Evolutionary conservation across 1,140 invertebrate genomes (phyloP).

Genomic region (Drosophila insularis): DNA sequence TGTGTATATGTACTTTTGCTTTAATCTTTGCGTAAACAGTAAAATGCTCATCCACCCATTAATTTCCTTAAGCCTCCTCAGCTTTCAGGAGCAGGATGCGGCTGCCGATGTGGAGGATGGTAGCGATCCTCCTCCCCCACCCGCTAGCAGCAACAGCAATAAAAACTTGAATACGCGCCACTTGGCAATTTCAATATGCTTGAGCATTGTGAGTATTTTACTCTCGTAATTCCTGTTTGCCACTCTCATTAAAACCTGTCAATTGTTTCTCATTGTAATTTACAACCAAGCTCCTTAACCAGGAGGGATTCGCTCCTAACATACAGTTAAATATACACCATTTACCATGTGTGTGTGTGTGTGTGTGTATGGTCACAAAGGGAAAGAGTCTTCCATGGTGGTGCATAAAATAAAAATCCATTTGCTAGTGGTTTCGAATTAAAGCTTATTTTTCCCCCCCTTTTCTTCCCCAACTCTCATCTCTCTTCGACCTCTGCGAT

Average conservation of each 20-base stretch:
- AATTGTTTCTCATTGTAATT: conserved; percentile 11
- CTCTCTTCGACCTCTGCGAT: background rate
- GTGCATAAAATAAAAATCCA: conserved; percentile 6
- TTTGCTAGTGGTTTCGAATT: conserved; percentile 11
- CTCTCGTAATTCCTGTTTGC: conserved; percentile 9
- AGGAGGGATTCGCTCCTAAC: conserved; percentile 18
- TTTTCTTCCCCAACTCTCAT: background rate
- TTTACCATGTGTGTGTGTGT: background rate
- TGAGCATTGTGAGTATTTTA: conserved; percentile 6
- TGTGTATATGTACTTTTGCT: background rate
- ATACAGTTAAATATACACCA: background rate
- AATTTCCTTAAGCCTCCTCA: conserved; percentile 9
- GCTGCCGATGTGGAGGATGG: too few relatives aligned
- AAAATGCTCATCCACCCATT: conserved; percentile 10
- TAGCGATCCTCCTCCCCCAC: too few relatives aligned
- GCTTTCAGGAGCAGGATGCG: background rate
- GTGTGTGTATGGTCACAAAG: background rate
- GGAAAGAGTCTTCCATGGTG: conserved; percentile 1
- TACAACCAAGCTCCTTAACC: conserved; percentile 3
- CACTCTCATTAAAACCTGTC: conserved; percentile 10
- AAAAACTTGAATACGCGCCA: conserved; percentile 9
- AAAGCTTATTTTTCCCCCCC: background rate
- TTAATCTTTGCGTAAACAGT: conserved; percentile 8
- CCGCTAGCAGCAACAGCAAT: background rate
- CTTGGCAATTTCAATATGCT: conserved; percentile 11